Conservation (phyloP, 1,140 invertebrate species). For the roundworm (Caenorhabditis elegans) region DNA sequence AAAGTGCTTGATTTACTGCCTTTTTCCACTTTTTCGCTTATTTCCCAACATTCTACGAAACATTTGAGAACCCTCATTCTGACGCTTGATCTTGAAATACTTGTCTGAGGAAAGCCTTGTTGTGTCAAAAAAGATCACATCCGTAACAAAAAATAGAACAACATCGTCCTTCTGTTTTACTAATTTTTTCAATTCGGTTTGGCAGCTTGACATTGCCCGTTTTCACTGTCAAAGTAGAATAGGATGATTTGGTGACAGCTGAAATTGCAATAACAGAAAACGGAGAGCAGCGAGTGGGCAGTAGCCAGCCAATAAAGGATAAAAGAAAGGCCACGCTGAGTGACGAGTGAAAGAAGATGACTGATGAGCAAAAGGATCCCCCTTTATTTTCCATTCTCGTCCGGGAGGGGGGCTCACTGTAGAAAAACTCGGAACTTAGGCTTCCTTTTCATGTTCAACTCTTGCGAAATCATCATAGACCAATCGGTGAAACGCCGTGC, state of each 20-base stretch:
- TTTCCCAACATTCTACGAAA: not conserved
- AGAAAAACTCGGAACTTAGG: not conserved
- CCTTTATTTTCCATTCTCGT: not conserved
- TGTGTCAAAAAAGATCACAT: too few species aligned
- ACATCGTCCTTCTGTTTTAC: not conserved
- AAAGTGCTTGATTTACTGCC: constrained; percentile 19
- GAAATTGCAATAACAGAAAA: constrained; percentile 32
- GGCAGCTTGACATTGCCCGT: not conserved
- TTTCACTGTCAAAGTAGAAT: constrained; percentile 21
- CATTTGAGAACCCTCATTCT: too few species aligned
- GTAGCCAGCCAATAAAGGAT: constrained; percentile 21
- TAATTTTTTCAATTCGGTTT: constrained; percentile 5
- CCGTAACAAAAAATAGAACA: not conserved
- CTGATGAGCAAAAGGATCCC: constrained; percentile 3
- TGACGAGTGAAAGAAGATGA: constrained; percentile 33
- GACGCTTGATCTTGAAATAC: too few species aligned
- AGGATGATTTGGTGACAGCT: constrained; percentile 26
- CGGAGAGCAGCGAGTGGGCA: not conserved
- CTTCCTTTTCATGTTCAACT: not conserved
- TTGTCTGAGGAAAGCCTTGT: too few species aligned
- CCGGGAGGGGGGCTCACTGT: not conserved
- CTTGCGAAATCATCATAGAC: not conserved
- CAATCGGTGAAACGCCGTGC: not conserved
- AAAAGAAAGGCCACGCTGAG: constrained; percentile 27
- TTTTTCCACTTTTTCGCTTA: not conserved